Evolutionary conservation across 2,888 invertebrate genomes (phyloP).

Genomic region (Cryptophagus acutangulus): DNA sequence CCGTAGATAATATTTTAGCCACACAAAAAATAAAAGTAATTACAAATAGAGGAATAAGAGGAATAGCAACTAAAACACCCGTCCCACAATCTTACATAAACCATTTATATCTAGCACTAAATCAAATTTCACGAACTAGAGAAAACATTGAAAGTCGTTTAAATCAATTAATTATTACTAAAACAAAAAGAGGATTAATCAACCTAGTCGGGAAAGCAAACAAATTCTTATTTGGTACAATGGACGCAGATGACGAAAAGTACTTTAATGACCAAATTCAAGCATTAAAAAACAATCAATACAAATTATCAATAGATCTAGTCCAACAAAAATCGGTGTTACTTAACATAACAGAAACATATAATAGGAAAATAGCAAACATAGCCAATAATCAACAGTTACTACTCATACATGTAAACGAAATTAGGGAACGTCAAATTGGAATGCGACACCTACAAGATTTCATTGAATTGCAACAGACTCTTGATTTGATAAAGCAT

Average conservation of each 20-base stretch:
- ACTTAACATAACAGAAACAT: neutral
- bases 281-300: neutral
- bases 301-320: neutral
- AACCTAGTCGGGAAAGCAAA: constrained; percentile 1
- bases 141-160: neutral
- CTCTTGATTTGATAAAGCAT: neutral
- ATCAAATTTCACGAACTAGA: neutral
- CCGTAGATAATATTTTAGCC: neutral
- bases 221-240: neutral
- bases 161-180: neutral
- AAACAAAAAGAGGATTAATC: neutral
- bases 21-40: neutral
- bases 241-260: neutral
- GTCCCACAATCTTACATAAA: neutral
- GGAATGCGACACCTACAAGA: neutral
- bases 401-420: neutral
- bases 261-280: neutral
- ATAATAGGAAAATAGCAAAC: neutral
- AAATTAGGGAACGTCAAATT: neutral
- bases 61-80: neutral
- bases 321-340: neutral
- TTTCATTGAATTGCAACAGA: neutral
- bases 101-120: neutral
- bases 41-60: no score
- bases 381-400: neutral